Evolutionary conservation across 2,797 vertebrate species (phyloP).

Genomic region (Bryconaethiops microstoma): DNA sequence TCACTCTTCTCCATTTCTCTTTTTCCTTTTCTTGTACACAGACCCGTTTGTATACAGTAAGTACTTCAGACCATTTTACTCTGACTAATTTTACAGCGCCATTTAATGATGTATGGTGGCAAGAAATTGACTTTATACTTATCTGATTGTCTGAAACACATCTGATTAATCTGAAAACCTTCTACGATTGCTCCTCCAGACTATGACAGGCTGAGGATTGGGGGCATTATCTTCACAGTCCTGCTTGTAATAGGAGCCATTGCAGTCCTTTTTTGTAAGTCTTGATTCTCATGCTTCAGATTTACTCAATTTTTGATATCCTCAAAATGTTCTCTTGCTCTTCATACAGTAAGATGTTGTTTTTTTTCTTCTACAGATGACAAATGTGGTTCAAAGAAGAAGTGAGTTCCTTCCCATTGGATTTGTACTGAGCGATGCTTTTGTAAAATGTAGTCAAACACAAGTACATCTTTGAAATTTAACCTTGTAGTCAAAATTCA

Average conservation of each 20-base stretch:
- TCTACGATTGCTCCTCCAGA: slow-evolving; percentile 63
- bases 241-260: slow-evolving; percentile 70
- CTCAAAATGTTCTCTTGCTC: background rate
- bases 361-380: slow-evolving; percentile 67
- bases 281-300: background rate
- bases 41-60: slow-evolving; percentile 80
- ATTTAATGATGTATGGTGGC: background rate
- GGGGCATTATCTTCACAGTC: slow-evolving; percentile 69
- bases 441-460: background rate
- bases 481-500: too few species aligned
- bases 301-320: background rate
- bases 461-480: background rate
- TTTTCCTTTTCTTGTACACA: slow-evolving; percentile 44
- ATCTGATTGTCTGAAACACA: background rate
- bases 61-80: slow-evolving; percentile 48
- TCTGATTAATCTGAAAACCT: background rate
- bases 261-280: slow-evolving; percentile 73
- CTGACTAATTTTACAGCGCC: background rate
- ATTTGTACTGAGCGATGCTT: background rate
- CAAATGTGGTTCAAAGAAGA: slow-evolving; percentile 62
- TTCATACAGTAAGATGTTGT: background rate
- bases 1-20: background rate
- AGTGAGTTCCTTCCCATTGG: slow-evolving; percentile 59
- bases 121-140: background rate
- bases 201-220: slow-evolving; percentile 78